Evolutionary conservation across 1,140 invertebrate species (phyloP).

Genomic region (Anoplophora glabripennis): DNA sequence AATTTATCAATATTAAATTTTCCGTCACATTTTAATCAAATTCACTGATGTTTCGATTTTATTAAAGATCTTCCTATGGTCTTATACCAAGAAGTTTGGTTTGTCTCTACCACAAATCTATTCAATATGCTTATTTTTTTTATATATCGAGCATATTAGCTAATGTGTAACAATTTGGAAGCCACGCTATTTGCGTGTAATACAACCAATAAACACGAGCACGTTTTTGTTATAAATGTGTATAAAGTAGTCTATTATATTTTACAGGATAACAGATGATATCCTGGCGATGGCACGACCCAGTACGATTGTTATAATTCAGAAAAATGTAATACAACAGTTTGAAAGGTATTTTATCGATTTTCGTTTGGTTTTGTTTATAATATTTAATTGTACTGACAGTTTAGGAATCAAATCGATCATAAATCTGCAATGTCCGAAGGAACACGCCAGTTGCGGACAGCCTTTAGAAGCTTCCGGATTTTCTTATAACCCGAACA

Average conservation of each 20-base stretch:
- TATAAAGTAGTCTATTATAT: neutral
- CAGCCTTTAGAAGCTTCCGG: constrained; percentile 66
- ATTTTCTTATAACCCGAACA: constrained; percentile 73
- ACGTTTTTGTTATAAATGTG: no score
- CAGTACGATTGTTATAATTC: constrained; percentile 68
- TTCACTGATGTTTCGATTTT: no score
- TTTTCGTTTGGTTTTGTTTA: neutral
- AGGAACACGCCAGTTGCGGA: constrained; percentile 83
- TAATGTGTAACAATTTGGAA: no score
- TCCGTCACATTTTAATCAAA: no score
- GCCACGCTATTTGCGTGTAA: no score
- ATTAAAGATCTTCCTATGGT: no score
- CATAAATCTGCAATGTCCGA: constrained; percentile 79
- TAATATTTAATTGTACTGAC: constrained; percentile 14
- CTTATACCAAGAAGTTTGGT: no score
- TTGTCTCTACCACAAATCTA: no score
- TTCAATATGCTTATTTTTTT: no score
- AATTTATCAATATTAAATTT: no score
- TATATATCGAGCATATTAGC: no score
- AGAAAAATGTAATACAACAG: constrained; percentile 74
- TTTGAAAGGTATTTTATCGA: constrained; percentile 66
- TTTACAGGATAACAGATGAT: constrained; percentile 78
- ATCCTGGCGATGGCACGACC: constrained; percentile 86
- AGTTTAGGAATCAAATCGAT: constrained; percentile 79
- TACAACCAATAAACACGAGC: no score